Base-by-base conservation (phyloP, 2,113 vertebrate genomes). In the Calonectris borealis region DNA sequence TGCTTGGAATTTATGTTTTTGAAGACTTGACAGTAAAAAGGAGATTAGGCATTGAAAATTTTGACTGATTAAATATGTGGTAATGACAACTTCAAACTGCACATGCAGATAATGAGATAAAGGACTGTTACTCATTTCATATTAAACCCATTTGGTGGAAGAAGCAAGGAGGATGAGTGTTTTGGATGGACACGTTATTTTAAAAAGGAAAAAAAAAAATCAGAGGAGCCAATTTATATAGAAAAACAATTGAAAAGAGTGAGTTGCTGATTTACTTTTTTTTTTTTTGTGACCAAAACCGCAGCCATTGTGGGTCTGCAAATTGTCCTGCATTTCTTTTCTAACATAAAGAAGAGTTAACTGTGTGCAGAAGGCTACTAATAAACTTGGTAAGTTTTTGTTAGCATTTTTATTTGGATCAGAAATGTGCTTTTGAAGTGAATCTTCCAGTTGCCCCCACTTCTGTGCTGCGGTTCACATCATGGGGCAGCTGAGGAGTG, bases 61-160 rank as follows among this genome's bases (percentile, higher is more conserved):
- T 69, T 34, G 49, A 48, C 62, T 87, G 62, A 87, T 94, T 83
- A 93, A 84, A 73, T 93, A 62, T 31, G 70, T 9, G 3, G 66
- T 91, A 94, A 91, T 95, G 94, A 95, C 66, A 90, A 52, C 58
- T 91, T 93, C 70, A 77, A 66, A 95, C 54, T 76, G 57, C 21
- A n/a, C 25, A 24, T 58, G 34, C 42, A 83, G 84, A 66, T 97
- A 85, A 91, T 75, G 55, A 85, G 57, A 72, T 94, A 88, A 92
- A 93, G 52, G 69, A 38, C 40, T 42, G 66, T 70, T 96, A 51
- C 75, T 83, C 14, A 11, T 34, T 89, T 93, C 24, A 4, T 62
- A 86, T 93, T 88, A 91, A 95, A 93, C 71, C 32, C 58, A 36
- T 88, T 93, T 91, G 70, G 51, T 85, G 42, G 54, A 82, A 78